Evolutionary conservation across 2,113 vertebrate genomes (phyloP).

Genomic region (Machaerirhynchus nigripectus): DNA sequence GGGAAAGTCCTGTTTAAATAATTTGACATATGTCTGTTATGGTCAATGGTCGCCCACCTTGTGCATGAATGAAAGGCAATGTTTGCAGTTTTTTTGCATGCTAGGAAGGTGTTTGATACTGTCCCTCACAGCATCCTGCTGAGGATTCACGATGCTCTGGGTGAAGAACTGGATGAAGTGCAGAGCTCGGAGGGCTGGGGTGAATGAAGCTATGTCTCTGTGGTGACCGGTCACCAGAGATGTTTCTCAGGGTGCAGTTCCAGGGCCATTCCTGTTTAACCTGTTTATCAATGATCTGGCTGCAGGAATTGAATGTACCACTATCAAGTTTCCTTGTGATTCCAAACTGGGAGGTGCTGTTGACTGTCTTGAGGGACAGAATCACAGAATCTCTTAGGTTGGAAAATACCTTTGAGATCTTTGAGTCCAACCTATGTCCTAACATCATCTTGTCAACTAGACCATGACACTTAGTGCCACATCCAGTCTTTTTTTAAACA

Average conservation of each 20-base stretch:
- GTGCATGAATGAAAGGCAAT: neutral
- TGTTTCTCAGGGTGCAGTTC: neutral
- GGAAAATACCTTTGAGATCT: neutral
- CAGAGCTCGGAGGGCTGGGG: no score
- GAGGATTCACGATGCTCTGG: accelerated
- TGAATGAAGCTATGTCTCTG: neutral
- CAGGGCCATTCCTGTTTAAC: neutral
- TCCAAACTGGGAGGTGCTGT: neutral
- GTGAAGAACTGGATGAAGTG: neutral
- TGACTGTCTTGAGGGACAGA: neutral
- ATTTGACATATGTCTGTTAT: neutral
- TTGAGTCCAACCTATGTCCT: neutral
- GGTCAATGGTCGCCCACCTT: accelerated
- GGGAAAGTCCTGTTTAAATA: neutral
- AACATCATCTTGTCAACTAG: neutral
- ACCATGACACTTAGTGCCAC: neutral
- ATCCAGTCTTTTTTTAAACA: neutral
- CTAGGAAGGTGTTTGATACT: neutral
- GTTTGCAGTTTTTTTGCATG: neutral
- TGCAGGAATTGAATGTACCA: neutral
- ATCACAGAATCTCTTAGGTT: neutral
- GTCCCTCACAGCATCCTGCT: neutral
- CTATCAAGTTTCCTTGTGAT: neutral
- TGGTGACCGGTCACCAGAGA: accelerated
- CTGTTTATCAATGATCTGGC: neutral